Base-by-base conservation (phyloP, 2,797 vertebrate species). In the Cyclopterus lumpus region DNA sequence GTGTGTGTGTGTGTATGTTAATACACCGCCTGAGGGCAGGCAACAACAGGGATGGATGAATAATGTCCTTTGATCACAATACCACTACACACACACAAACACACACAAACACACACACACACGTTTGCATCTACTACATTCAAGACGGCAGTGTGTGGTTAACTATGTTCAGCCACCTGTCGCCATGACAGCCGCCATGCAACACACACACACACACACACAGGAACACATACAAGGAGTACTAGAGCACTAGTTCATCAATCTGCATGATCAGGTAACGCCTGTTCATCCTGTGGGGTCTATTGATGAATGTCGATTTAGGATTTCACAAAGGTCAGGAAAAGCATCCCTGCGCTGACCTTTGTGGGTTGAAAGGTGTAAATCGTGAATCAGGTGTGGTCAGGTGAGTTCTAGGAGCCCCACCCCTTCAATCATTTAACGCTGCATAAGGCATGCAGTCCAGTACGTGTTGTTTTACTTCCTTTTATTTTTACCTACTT, bases 11-110 rank as follows among this genome's bases (percentile, higher is more conserved):
- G 64, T 59, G 53, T 54, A 77, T 80, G 61, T 82, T 72, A 86
- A 84, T 80, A 83, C 73, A 82, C 70, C 1, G 81, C 91, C 88
- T 48, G 78, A 84, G 86, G 92, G 81, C 68, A 82, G 77, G 90
- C 85, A 85, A 83, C 81, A 82, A 88, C 85, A 83, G 84, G 73
- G 82, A 90, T 69, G 81, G 83, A 89, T 90, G 89, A 93, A 90
- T 93, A 89, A 92, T 91, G 89, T 88, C 82, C 83, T 91, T 92
- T 91, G 90, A 91, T 93, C 89, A 91, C 75, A 83, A 81, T 61
- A 82, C 77, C 71, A 67, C 70, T 6, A 51, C n/a, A 46, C 44
- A 46, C 68, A 70, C 4, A 46, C 44, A 46, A 4, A 18, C 73
- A 71, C 63, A 79, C 5, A 42, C 6, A 49, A 48, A 46, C 44